These are phyloP conservation scores for Pseudolaguvia tuberculata DNA, from an alignment of 2,113 vertebrate species.

Conservation along the genomic window DNA sequence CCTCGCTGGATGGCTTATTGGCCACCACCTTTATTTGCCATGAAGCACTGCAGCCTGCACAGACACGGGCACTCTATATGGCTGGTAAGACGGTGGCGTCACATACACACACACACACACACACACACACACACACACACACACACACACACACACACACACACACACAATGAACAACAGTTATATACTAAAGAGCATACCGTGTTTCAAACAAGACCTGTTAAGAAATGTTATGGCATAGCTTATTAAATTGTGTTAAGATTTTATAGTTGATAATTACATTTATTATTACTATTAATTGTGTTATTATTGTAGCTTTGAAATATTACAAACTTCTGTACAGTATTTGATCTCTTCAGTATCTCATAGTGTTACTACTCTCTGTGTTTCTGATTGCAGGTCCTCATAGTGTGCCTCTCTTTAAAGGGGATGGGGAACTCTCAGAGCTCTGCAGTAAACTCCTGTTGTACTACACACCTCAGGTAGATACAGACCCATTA, in stretches of 20 bases:
- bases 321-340: neutral
- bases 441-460: constrained; percentile 81
- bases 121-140: neutral
- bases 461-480: constrained; percentile 90
- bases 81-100: constrained; percentile 74
- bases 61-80: constrained; percentile 68
- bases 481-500: constrained; percentile 65
- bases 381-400: constrained; percentile 64
- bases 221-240: neutral
- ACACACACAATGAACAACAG: neutral
- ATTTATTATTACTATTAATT: too few relatives aligned
- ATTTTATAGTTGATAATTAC: too few relatives aligned
- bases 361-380: neutral
- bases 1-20: constrained; percentile 87
- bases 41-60: constrained; percentile 77
- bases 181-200: neutral
- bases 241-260: too few relatives aligned
- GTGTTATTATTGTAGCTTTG: too few relatives aligned
- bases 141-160: neutral
- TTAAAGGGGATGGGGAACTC: constrained; percentile 81
- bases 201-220: neutral
- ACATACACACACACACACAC: neutral
- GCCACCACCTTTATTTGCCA: constrained; percentile 89
- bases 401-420: constrained; percentile 83
- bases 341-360: neutral